Evolutionary conservation across 2,888 invertebrate genomes (phyloP).

Genomic region (Chalcis sispes): DNA sequence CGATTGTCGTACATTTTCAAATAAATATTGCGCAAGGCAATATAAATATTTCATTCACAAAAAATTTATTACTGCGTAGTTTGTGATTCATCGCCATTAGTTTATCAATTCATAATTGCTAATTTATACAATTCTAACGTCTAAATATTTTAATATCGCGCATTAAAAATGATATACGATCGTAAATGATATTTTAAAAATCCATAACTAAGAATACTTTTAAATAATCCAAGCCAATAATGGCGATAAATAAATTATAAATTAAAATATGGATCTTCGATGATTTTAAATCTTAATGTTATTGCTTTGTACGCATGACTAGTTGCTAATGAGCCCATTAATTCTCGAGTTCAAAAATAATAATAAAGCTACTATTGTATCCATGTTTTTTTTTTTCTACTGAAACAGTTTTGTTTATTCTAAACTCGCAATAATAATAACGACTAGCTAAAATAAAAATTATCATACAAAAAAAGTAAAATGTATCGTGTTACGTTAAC

Average conservation of each 20-base stretch:
- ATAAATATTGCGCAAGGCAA: slow-evolving; percentile 9
- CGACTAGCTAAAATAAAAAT: too few species aligned
- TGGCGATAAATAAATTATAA: slow-evolving; percentile 32
- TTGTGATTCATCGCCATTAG: slow-evolving; percentile 12
- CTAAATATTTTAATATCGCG: slow-evolving; percentile 25
- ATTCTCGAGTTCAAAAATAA: slow-evolving; percentile 39
- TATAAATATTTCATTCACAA: slow-evolving; percentile 17
- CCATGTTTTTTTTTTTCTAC: too few species aligned
- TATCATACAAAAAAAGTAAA: neutral
- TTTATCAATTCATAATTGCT: slow-evolving; percentile 4
- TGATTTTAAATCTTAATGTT: slow-evolving; percentile 44
- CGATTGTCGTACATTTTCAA: too few species aligned
- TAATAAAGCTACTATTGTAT: slow-evolving; percentile 18
- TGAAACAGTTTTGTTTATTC: too few species aligned
- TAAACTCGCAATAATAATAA: too few species aligned
- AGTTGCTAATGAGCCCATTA: slow-evolving; percentile 31
- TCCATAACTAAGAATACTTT: slow-evolving; percentile 21
- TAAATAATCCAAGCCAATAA: slow-evolving; percentile 30
- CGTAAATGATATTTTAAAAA: slow-evolving; percentile 16
- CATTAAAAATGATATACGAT: slow-evolving; percentile 8
- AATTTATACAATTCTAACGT: slow-evolving; percentile 12
- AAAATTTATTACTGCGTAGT: neutral
- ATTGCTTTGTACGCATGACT: slow-evolving; percentile 11
- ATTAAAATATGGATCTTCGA: slow-evolving; percentile 31
- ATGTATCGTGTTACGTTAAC: neutral